Evolutionary conservation across 2,797 vertebrate species (phyloP), one percentile per base, ranked within the genome.

Genomic region (Microctenopoma lineatum): DNA sequence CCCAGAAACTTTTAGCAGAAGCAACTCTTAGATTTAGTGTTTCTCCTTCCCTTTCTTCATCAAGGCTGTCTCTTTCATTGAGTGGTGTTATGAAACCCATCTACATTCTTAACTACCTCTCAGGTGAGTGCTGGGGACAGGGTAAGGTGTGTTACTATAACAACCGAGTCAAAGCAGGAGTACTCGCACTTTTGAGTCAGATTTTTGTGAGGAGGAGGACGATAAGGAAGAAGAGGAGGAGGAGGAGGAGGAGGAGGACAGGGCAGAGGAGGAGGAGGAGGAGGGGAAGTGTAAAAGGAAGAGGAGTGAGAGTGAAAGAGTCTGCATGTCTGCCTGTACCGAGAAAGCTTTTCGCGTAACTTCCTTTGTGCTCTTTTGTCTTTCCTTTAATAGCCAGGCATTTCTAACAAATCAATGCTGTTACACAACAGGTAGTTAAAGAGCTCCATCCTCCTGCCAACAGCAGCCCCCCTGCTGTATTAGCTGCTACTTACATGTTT

Each of bases 401-500:
- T 81, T 66, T 73, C 85, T 65, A 67, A 87, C 77, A 86, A 89
- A 92, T 91, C 91, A 83, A 90, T 89, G 83, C 53, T 54, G 85
- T 92, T 92, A 93, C 25, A 90, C 90, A 92, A 92, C 80, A 87
- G 80, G 81, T 86, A 75, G 75, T 80, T 73, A 16, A 60, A 79
- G 66, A 66, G 68, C 51, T 75, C 50, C 73, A 60, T 78, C 70
- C 74, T 78, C 59, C 69, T 76, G 77, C 76, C 80, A 81, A 56
- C 61, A 79, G 58, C 72, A 75, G 78, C 74, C 73, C 63, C 66
- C 66, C 63, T 48, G 66, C 58, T 73, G 78, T 71, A 83, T 75
- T 75, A 72, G 70, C 61, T 59, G 64, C 75, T 73, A 60, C 72
- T 73, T 68, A 74, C 60, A 86, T 46, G 66, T 81, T 78, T 66